phyloP scores from a whole-genome alignment of 2,888 invertebrate genomes.

The Nephrotoma flavescens region DNA sequence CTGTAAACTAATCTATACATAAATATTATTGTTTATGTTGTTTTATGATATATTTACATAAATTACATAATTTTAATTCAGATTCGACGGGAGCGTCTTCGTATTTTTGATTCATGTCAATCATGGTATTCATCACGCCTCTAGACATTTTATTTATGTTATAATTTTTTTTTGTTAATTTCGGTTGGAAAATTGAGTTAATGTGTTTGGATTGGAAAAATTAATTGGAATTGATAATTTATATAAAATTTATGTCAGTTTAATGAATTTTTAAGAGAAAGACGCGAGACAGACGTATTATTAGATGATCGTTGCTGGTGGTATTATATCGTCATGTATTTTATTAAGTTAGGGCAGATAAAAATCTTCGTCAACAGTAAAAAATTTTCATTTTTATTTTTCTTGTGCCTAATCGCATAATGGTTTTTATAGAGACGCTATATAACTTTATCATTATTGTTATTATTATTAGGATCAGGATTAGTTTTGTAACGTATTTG shows the following conservation, averaged over 20 bases:
- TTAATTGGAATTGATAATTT: neutral
- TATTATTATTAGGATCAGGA: neutral
- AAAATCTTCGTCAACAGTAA: neutral
- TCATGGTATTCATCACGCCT: neutral
- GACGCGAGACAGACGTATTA: neutral
- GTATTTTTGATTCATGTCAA: neutral
- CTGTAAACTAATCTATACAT: neutral
- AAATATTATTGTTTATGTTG: neutral
- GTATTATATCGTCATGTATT: neutral
- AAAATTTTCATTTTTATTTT: neutral
- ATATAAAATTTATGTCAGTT: neutral
- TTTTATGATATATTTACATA: neutral
- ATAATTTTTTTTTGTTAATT: neutral
- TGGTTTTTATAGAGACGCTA: neutral
- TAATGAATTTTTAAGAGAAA: neutral
- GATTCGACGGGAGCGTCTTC: neutral
- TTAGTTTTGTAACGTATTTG: neutral
- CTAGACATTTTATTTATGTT: neutral
- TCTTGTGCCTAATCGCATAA: neutral
- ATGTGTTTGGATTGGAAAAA: neutral
- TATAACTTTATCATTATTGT: neutral
- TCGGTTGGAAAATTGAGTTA: neutral
- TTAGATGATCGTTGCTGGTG: neutral
- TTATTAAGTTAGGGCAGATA: neutral
- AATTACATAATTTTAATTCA: neutral